Conservation (phyloP, 2,113 vertebrate species). For the Pitta sordida region DNA sequence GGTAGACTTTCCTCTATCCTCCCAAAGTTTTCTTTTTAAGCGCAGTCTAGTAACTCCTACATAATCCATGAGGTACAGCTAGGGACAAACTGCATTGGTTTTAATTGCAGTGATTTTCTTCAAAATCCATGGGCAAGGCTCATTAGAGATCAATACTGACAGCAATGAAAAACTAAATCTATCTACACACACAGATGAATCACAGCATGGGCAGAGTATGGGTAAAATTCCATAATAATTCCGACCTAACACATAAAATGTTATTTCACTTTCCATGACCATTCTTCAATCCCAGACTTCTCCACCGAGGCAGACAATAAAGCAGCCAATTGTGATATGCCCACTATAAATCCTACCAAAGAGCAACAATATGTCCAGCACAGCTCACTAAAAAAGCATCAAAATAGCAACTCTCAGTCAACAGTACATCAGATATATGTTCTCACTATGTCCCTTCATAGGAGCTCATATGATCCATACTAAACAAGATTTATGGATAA, state of each 20-base stretch:
- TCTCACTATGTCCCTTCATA: not conserved
- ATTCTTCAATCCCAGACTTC: constrained; percentile 30
- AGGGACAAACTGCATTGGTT: not conserved
- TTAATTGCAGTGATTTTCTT: constrained; percentile 22
- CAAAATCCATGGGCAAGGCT: constrained; percentile 15
- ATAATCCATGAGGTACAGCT: not conserved
- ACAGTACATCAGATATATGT: not conserved
- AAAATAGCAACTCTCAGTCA: constrained; percentile 31
- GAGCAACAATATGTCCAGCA: constrained; percentile 22
- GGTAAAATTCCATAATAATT: constrained; percentile 33
- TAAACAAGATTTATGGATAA: not conserved
- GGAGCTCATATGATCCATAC: not conserved
- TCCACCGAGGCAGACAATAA: constrained; percentile 34
- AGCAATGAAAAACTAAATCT: constrained; percentile 2
- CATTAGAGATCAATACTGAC: constrained; percentile 43
- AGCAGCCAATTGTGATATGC: constrained; percentile 29
- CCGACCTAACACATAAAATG: constrained; percentile 36
- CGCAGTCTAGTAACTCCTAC: not conserved
- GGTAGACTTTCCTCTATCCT: not conserved
- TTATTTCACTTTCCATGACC: constrained; percentile 16
- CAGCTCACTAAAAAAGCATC: constrained; percentile 25
- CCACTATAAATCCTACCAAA: constrained; percentile 40
- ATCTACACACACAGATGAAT: not conserved
- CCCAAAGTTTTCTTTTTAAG: not conserved
- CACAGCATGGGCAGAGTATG: not conserved